These are phyloP conservation scores for Halesus radiatus DNA, from an alignment of 1,140 invertebrate genomes.

Conservation along the genomic window DNA sequence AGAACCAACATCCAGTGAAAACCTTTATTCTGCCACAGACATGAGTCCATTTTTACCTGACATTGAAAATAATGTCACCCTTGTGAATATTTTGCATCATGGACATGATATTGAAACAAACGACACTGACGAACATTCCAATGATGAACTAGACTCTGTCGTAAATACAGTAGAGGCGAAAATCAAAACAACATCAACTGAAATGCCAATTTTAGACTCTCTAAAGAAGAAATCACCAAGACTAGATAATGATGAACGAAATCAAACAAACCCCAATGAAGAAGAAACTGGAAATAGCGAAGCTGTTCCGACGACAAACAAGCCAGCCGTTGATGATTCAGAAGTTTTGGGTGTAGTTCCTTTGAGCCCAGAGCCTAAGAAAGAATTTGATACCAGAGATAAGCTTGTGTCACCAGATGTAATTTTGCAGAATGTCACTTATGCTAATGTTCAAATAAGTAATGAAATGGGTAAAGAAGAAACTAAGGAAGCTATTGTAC, in stretches of 20 bases:
- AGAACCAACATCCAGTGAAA: slow-evolving; percentile 17
- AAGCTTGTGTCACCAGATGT: slow-evolving; percentile 39
- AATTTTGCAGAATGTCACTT: not conserved
- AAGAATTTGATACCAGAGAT: slow-evolving; percentile 57
- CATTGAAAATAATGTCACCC: slow-evolving; percentile 71
- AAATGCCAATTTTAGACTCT: slow-evolving; percentile 27
- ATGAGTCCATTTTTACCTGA: slow-evolving; percentile 78
- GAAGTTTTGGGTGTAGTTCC: slow-evolving; percentile 51
- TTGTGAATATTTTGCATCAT: slow-evolving; percentile 71
- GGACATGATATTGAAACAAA: slow-evolving; percentile 64
- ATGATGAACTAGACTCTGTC: slow-evolving; percentile 28
- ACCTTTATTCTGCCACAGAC: slow-evolving; percentile 62
- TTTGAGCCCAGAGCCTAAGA: slow-evolving; percentile 56
- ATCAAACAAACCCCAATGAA: slow-evolving; percentile 61
- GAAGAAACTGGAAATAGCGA: slow-evolving; percentile 45
- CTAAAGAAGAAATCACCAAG: slow-evolving; percentile 52
- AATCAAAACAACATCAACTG: slow-evolving; percentile 7
- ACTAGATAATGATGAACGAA: slow-evolving; percentile 63
- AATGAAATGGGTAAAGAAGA: not conserved
- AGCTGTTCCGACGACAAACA: slow-evolving; percentile 1
- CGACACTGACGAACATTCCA: slow-evolving; percentile 54
- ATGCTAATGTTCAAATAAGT: not conserved
- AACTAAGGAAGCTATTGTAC: not conserved
- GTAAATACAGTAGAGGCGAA: not conserved
- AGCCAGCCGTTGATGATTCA: slow-evolving; percentile 46